Conservation (phyloP, 2,797 vertebrate genomes). For the Pelochelys cantorii region DNA sequence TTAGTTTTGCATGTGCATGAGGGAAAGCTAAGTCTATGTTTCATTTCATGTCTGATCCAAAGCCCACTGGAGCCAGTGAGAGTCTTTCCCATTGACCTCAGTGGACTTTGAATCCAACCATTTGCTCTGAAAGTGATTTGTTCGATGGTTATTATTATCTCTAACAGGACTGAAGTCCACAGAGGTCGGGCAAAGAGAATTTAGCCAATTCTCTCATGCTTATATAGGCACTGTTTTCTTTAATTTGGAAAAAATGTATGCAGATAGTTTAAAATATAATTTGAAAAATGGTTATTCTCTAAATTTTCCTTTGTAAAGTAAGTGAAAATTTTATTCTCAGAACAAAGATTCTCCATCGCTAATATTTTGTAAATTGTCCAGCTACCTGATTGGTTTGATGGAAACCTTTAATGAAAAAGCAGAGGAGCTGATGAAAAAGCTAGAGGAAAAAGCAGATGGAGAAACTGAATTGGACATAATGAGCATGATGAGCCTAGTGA, state of each 20-base stretch:
- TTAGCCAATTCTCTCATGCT: neutral
- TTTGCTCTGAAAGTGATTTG: neutral
- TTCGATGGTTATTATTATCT: neutral
- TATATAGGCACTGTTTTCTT: neutral
- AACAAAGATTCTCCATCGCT: neutral
- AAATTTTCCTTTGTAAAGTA: neutral
- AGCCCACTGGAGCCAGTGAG: neutral
- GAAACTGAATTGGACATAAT: slow-evolving; percentile 84
- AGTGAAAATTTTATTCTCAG: neutral
- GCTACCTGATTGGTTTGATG: slow-evolving; percentile 88
- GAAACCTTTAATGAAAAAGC: slow-evolving; percentile 91
- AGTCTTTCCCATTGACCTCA: fast-evolving
- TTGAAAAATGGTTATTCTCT: neutral
- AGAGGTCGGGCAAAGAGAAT: neutral
- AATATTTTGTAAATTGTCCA: slow-evolving; percentile 61
- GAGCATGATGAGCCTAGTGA: slow-evolving; percentile 83
- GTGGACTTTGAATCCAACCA: neutral
- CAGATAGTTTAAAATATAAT: neutral
- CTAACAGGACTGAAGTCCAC: neutral
- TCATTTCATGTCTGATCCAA: neutral
- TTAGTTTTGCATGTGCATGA: neutral
- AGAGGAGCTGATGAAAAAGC: slow-evolving; percentile 87
- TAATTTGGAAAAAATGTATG: neutral
- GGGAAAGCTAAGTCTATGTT: neutral
- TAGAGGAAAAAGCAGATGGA: slow-evolving; percentile 84